Evolutionary conservation across 2,888 invertebrate species (phyloP), one percentile per base, ranked within the genome.

Genomic region (Diarsia dahlii): DNA sequence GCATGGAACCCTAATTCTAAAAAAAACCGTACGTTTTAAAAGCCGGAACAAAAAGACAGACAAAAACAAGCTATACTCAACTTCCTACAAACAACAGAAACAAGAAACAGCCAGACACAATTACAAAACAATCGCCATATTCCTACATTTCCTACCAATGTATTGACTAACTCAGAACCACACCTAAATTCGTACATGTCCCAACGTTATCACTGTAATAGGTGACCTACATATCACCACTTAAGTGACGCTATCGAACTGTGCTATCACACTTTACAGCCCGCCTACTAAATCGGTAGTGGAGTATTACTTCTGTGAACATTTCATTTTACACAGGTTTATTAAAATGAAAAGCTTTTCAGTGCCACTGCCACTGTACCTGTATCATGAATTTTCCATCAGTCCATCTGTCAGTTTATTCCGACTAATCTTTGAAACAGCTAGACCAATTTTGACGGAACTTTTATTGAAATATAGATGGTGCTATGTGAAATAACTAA

Each of bases 141-240:
- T 46, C 60, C 67, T 62, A 63, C n/a, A 69, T 71, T 65, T 46
- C 60, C 67, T 62, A 63, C n/a, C 39, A 68, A 68, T 60, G 58
- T 54, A 64, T 56, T 50, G 69, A 56, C 15, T 15, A 34, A 67
- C 45, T 81, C 78, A 83, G 67, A 71, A 67, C 86, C 87, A 74
- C 86, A 84, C 86, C 87, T 81, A 85, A 84, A 87, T 81, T 81
- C 82, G 78, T 86, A 80, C 70, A 78, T 66, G 84, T 84, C 74
- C 66, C 71, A 74, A 20, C 71, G 72, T 92, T 93, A 93, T 94
- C 93, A 90, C 77, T 3, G 88, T 90, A 91, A 91, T 92, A 88
- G 90, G 89, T 93, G 94, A 94, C 95, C 94, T 86, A 95, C 90
- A 92, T 95, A 89, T 85, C 87, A 84, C 90, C 93, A 94, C 93